phyloP scores from a whole-genome alignment of 2,113 vertebrate species.

The Balaeniceps rex region DNA sequence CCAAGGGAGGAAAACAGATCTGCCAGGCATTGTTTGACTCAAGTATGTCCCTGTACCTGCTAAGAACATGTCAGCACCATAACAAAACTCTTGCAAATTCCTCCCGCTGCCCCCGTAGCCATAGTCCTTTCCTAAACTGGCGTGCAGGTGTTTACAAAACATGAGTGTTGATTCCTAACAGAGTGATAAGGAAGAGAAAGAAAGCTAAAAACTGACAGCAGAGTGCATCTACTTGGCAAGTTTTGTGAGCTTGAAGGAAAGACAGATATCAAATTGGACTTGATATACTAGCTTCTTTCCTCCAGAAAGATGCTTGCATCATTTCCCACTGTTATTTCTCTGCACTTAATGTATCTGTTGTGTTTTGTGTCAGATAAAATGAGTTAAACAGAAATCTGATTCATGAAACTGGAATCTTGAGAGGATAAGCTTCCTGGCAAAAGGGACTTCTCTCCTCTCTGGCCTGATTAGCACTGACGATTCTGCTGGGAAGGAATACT shows the following conservation, averaged over 20 bases:
- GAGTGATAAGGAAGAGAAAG: neutral
- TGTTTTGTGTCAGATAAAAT: slow-evolving; percentile 5
- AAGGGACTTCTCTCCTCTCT: neutral
- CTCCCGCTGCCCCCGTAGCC: neutral
- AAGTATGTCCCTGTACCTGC: accelerated
- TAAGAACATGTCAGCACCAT: neutral
- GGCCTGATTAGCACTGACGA: neutral
- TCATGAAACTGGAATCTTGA: slow-evolving; percentile 46
- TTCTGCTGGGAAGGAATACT: neutral
- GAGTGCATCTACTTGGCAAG: neutral
- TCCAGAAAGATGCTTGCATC: neutral
- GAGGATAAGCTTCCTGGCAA: slow-evolving; percentile 14
- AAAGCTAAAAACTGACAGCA: neutral
- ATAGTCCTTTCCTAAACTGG: neutral
- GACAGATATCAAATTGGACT: neutral
- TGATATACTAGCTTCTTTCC: neutral
- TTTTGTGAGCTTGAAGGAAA: neutral
- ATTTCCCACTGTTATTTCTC: neutral
- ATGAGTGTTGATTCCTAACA: neutral
- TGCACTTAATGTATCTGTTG: neutral
- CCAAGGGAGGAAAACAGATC: neutral
- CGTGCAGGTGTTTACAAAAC: neutral
- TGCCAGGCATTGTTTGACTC: neutral
- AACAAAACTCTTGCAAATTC: neutral
- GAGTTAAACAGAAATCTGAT: slow-evolving; percentile 47